Evolutionary conservation across 2,797 vertebrate genomes (phyloP).

Genomic region (Coreius guichenoti): DNA sequence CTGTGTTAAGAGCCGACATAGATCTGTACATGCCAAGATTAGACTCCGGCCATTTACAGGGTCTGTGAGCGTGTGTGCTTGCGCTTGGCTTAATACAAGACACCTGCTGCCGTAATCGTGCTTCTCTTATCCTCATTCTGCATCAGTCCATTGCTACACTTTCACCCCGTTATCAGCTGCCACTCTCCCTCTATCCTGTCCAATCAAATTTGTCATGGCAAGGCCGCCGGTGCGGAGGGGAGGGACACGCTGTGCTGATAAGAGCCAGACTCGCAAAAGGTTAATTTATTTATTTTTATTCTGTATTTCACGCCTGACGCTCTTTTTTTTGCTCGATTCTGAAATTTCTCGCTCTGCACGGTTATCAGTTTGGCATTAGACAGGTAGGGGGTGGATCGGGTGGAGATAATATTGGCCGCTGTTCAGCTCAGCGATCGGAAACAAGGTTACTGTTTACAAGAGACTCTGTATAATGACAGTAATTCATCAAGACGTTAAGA

Average conservation of each 20-base stretch:
- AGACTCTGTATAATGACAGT: conserved; percentile 22
- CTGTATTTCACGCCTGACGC: neutral
- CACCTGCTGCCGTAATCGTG: conserved; percentile 77
- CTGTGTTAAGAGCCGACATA: conserved; percentile 73
- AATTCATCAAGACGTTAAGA: conserved; percentile 25
- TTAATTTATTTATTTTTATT: conserved; percentile 63
- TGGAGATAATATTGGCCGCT: conserved; percentile 8
- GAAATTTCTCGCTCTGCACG: conserved; percentile 74
- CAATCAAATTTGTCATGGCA: conserved; percentile 81
- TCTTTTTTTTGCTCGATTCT: conserved; percentile 70
- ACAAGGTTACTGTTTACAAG: conserved; percentile 29
- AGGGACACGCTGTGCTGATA: conserved; percentile 72
- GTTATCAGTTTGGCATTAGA: conserved; percentile 81
- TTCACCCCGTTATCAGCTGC: conserved; percentile 79
- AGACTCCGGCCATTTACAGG: conserved; percentile 75
- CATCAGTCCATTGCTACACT: conserved; percentile 80
- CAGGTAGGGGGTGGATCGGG: conserved; percentile 66
- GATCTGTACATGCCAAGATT: conserved; percentile 77
- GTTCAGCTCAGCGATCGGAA: conserved; percentile 15
- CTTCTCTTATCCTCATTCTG: conserved; percentile 78
- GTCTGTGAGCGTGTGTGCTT: conserved; percentile 56
- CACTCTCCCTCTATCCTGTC: conserved; percentile 79
- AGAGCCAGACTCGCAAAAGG: conserved; percentile 64
- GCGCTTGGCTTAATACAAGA: conserved; percentile 77
- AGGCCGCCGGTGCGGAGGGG: conserved; percentile 45